Percentiles rank a stretch among this genome's conserved stretches.
These are phyloP conservation scores for Oxygymnocypris stewartii DNA, from an alignment of 2,113 vertebrate species.

Conservation along the genomic window DNA sequence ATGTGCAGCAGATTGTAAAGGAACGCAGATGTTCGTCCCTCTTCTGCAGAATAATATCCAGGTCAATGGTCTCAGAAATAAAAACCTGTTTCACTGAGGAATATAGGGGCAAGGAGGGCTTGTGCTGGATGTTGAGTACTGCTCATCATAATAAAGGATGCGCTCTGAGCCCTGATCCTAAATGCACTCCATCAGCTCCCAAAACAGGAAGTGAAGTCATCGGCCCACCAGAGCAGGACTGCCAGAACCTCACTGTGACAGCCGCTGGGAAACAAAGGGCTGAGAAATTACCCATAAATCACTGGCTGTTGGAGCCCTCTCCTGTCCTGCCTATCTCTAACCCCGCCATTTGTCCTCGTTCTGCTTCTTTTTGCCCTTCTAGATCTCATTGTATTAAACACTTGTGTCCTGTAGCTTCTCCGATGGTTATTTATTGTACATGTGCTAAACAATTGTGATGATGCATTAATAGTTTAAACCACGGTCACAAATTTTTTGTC, in stretches of 20 bases:
- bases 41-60: conserved; percentile 91
- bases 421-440: conserved; percentile 98
- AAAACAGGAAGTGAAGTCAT: conserved; percentile 65
- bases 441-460: conserved; percentile 97
- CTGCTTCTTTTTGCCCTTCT: conserved; percentile 76
- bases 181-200: conserved; percentile 38
- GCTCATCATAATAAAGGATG: conserved; percentile 33
- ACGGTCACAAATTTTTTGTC: conserved; percentile 86
- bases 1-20: conserved; percentile 96
- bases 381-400: conserved; percentile 93
- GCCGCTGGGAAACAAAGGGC: conserved; percentile 59
- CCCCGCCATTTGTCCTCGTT: conserved; percentile 60
- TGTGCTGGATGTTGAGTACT: conserved; percentile 67
- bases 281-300: conserved; percentile 78
- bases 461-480: conserved; percentile 88
- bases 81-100: conserved; percentile 85
- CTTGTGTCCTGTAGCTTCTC: conserved; percentile 95
- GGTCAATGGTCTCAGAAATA: conserved; percentile 94
- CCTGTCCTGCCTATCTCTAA: conserved; percentile 49
- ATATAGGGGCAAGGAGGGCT: conserved; percentile 81
- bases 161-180: conserved; percentile 21
- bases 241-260: conserved; percentile 58
- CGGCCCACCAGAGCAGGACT: conserved; percentile 58
- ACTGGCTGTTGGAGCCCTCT: conserved; percentile 72
- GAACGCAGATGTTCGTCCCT: conserved; percentile 91